Base-by-base conservation (phyloP, 2,888 invertebrate genomes). In the Anthrax anthrax region DNA sequence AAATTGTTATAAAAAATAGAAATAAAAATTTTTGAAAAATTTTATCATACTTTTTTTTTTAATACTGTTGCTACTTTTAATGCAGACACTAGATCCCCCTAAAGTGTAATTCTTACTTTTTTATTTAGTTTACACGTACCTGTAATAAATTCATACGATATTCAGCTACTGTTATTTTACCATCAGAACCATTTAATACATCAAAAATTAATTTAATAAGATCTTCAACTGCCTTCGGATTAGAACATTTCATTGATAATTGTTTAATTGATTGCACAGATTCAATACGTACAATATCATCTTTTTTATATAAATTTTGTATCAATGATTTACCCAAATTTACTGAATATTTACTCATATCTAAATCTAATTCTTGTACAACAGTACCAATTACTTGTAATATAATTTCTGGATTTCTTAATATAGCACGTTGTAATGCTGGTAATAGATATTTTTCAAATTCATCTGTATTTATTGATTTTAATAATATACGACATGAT, bases 341-440 rank as follows among this genome's bases (percentile, higher is more conserved):
- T 37, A 75, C 65, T 8, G 83, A 81, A 63, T 84, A 81, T 42
- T 77, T 76, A 59, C 88, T 89, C 23, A 94, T 72, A 60, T 88
- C 84, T 5, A 90, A 65, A 45, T 77, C 73, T 8, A 91, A 61
- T 44, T 80, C 79, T 9, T 74, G 73, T 19, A 94, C 67, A 49
- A 92, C 79, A 42, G 80, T 73, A 0, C 85, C 85, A 36, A 94
- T 83, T 17, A 81, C 80, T 62, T 84, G 78, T 18, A 94, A 73
- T 51, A 88, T 84, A 44, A 90, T 80, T 73, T 97, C 97, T 0
- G 97, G 95, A 69, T 88, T 94, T 43, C 97, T 72, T 27, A 97
- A 71, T 80, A 96, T 84, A 18, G 90, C 81, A 63, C 92, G 91
- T 63, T 91, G 88, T 46, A 94, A 70, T 2, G 89, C 82, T 1